phyloP scores from a whole-genome alignment of 1,140 invertebrate species.

The Latrodectus geometricus region DNA sequence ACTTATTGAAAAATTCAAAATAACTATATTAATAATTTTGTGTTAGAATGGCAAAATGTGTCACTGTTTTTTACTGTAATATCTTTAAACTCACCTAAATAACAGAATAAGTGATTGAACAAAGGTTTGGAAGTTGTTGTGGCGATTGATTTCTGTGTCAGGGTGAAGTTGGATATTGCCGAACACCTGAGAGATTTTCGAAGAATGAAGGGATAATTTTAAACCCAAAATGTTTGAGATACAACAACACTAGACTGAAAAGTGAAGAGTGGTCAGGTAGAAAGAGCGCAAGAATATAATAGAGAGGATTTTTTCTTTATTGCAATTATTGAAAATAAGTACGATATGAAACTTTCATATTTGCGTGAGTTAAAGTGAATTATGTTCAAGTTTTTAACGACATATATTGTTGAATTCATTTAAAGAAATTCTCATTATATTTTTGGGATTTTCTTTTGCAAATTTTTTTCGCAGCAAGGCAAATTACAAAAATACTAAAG shows the following conservation, averaged over 20 bases:
- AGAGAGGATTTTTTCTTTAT: not conserved
- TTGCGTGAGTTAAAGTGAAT: too few relatives aligned
- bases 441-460: too few relatives aligned
- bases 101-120: constrained; percentile 90
- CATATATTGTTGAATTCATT: too few relatives aligned
- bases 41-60: constrained; percentile 33
- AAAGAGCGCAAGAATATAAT: constrained; percentile 6
- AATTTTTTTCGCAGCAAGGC: too few relatives aligned
- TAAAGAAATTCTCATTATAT: too few relatives aligned
- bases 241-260: constrained; percentile 57
- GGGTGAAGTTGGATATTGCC: constrained; percentile 92
- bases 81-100: constrained; percentile 83
- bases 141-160: constrained; percentile 87
- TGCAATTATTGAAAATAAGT: not conserved
- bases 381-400: too few relatives aligned
- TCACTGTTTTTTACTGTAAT: constrained; percentile 31
- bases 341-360: not conserved
- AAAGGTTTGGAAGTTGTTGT: constrained; percentile 97
- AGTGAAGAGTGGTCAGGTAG: constrained; percentile 43
- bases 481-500: too few relatives aligned
- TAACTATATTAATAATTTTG: too few relatives aligned
- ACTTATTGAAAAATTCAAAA: too few relatives aligned
- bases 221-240: constrained; percentile 54
- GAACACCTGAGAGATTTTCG: constrained; percentile 77
- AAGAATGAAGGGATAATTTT: constrained; percentile 57